phyloP scores from a whole-genome alignment of 2,113 vertebrate genomes.

The Dryoscopus gambensis region DNA sequence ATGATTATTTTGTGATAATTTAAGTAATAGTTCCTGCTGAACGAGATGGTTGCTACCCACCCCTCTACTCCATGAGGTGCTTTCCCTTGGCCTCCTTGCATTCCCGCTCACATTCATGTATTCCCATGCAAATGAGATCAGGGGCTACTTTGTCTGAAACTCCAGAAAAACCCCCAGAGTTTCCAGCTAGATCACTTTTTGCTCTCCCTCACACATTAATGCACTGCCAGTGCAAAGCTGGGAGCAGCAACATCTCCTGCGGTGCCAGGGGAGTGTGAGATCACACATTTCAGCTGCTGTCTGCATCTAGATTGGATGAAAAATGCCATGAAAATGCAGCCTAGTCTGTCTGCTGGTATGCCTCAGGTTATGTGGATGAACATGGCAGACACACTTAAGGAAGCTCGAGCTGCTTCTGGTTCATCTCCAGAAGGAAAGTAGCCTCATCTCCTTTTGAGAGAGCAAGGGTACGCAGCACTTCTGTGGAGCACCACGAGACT shows the following conservation, averaged over 20 bases:
- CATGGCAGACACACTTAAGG: not conserved
- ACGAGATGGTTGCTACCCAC: not conserved
- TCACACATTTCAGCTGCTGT: not conserved
- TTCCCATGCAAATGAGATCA: not conserved
- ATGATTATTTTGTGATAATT: not conserved
- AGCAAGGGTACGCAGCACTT: not conserved
- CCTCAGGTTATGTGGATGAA: not conserved
- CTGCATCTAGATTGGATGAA: not conserved
- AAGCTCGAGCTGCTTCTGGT: not conserved
- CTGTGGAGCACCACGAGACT: not conserved
- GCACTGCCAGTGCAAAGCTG: not conserved
- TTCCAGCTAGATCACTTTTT: not conserved
- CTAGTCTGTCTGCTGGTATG: not conserved
- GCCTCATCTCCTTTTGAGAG: not conserved
- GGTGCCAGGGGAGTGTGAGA: not conserved
- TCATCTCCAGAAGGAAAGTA: not conserved
- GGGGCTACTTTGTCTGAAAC: not conserved
- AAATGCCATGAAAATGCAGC: not conserved
- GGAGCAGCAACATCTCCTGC: not conserved
- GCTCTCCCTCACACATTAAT: not conserved
- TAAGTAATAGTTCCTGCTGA: not conserved
- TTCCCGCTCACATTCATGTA: not conserved
- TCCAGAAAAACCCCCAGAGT: not conserved
- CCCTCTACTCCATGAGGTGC: not conserved
- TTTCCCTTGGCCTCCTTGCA: not conserved